Conservation (phyloP, 1,140 invertebrate species). For the Contarinia nasturtii region DNA sequence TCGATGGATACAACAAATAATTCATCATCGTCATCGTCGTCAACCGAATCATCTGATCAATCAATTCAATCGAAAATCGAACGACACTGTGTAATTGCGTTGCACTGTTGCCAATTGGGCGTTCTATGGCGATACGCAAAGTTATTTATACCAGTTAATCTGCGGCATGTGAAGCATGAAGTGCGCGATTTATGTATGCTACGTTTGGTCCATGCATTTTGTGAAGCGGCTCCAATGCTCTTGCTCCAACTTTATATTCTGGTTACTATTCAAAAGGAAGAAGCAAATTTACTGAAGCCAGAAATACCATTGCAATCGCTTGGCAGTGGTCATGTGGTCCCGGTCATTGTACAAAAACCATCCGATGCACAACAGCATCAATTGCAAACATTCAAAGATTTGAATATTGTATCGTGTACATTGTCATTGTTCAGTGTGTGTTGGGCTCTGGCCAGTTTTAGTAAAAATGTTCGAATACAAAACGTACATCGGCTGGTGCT, state of each 20-base stretch:
- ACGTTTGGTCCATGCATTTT: slow-evolving; percentile 68
- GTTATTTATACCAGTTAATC: slow-evolving; percentile 68
- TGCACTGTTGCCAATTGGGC: slow-evolving; percentile 62
- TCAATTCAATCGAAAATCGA: slow-evolving; percentile 1
- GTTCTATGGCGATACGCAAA: slow-evolving; percentile 80
- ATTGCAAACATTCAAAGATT: slow-evolving; percentile 40
- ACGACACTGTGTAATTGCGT: slow-evolving; percentile 33
- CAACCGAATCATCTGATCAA: background rate
- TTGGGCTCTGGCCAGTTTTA: slow-evolving; percentile 80
- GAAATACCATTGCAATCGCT: slow-evolving; percentile 4
- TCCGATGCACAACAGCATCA: slow-evolving; percentile 1
- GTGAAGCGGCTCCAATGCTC: slow-evolving; percentile 71
- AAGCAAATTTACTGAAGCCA: slow-evolving; percentile 1
- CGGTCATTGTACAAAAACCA: slow-evolving; percentile 2
- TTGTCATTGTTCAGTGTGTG: slow-evolving; percentile 69
- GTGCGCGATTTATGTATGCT: slow-evolving; percentile 52
- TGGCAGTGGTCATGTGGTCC: background rate
- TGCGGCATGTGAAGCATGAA: slow-evolving; percentile 65
- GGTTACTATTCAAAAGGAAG: slow-evolving; percentile 22
- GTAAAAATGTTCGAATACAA: slow-evolving; percentile 61
- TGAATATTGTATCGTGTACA: slow-evolving; percentile 63
- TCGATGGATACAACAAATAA: background rate
- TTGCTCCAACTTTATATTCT: slow-evolving; percentile 65
- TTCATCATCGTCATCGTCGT: slow-evolving; percentile 2
- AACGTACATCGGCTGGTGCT: slow-evolving; percentile 68